phyloP scores from a whole-genome alignment of 2,888 invertebrate species.

The Drosophila mettleri region DNA sequence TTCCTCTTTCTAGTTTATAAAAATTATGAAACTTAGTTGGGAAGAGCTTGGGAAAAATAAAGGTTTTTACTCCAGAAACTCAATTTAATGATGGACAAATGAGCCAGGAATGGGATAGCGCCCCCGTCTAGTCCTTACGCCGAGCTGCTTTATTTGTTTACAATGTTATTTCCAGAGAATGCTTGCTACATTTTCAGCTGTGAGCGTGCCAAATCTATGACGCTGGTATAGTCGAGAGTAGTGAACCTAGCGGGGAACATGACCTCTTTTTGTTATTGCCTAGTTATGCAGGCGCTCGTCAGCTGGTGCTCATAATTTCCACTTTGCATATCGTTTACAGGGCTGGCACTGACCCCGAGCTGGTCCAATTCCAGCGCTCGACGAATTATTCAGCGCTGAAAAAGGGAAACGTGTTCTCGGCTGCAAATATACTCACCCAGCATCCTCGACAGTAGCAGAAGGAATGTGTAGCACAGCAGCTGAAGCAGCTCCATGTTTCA shows the following conservation, averaged over 20 bases:
- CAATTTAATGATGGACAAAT: neutral
- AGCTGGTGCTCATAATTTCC: conserved; percentile 53
- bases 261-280: conserved; percentile 38
- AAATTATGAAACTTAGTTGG: neutral
- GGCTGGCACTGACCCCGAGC: conserved; percentile 56
- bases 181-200: conserved; percentile 3
- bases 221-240: neutral
- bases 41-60: neutral
- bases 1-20: neutral
- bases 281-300: conserved; percentile 72
- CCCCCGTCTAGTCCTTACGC: neutral
- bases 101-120: neutral
- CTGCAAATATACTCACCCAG: conserved; percentile 77
- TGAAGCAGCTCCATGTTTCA: conserved; percentile 83
- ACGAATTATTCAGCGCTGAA: conserved; percentile 22
- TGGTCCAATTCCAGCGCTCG: conserved; percentile 11
- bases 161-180: conserved; percentile 4
- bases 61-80: neutral
- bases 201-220: conserved; percentile 11
- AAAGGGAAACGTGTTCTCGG: neutral
- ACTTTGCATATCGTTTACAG: conserved; percentile 70
- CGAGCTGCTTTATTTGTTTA: conserved; percentile 1
- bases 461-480: conserved; percentile 81
- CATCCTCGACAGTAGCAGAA: conserved; percentile 81
- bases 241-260: conserved; percentile 22